Evolutionary conservation across 2,113 vertebrate genomes (phyloP).

Genomic region (Guaruba guarouba): DNA sequence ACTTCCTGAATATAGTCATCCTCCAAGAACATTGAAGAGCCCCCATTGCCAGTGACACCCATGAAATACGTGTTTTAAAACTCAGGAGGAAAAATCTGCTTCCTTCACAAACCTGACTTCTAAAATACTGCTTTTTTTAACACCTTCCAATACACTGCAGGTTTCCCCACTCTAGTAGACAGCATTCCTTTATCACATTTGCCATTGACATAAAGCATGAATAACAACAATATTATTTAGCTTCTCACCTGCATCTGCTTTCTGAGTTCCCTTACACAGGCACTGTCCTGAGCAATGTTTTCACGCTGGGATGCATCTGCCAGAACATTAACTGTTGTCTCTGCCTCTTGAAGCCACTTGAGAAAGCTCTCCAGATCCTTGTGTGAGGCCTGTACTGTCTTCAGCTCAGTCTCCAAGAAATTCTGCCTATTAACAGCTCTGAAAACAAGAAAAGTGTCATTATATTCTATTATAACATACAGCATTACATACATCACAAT

Average conservation of each 20-base stretch:
- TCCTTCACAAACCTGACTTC: background rate
- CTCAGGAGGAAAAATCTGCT: background rate
- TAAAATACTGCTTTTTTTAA: background rate
- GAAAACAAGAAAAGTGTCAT: slow-evolving; percentile 35
- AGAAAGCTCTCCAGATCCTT: slow-evolving; percentile 90
- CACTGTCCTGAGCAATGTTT: slow-evolving; percentile 80
- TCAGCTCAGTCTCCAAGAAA: slow-evolving; percentile 85
- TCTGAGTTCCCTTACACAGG: slow-evolving; percentile 78
- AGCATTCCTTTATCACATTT: background rate
- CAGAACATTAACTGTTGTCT: slow-evolving; percentile 88
- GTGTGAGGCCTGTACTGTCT: slow-evolving; percentile 82
- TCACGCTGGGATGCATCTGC: slow-evolving; percentile 87
- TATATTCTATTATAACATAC: background rate
- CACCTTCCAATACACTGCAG: background rate
- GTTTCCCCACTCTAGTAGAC: background rate
- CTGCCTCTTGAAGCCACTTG: slow-evolving; percentile 94
- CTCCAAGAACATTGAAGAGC: background rate
- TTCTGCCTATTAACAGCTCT: slow-evolving; percentile 84
- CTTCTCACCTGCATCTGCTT: slow-evolving; percentile 86
- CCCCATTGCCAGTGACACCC: background rate
- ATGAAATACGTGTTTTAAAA: background rate
- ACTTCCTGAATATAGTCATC: background rate
- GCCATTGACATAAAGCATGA: background rate
- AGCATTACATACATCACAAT: background rate
- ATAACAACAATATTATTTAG: background rate